Evolutionary conservation across 2,888 invertebrate species (phyloP).

Genomic region (Operophtera brumata): DNA sequence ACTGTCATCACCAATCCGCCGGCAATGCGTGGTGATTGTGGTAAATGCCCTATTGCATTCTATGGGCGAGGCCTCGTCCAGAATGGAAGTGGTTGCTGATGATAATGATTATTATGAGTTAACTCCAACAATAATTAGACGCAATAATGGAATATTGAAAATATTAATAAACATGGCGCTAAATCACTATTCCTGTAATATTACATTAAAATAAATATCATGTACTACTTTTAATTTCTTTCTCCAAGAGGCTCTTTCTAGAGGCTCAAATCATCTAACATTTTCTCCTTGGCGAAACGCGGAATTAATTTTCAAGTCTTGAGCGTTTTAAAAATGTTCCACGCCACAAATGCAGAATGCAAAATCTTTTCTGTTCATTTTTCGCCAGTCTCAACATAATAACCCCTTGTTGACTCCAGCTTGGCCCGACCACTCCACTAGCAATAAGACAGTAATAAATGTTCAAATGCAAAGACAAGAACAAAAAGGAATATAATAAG

Average conservation of each 20-base stretch:
- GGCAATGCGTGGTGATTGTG: no score
- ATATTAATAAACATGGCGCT: no score
- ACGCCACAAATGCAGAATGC: slow-evolving; percentile 57
- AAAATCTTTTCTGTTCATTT: slow-evolving; percentile 71
- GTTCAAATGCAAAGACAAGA: slow-evolving; percentile 72
- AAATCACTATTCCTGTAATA: not conserved
- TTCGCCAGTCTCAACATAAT: slow-evolving; percentile 76
- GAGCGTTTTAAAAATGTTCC: slow-evolving; percentile 43
- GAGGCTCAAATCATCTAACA: slow-evolving; percentile 20
- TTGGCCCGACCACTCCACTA: slow-evolving; percentile 70
- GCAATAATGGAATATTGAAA: no score
- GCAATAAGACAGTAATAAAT: slow-evolving; percentile 80
- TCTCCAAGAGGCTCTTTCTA: not conserved
- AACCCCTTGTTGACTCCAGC: slow-evolving; percentile 73
- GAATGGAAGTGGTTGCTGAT: no score
- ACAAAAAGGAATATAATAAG: slow-evolving; percentile 73
- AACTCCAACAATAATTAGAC: no score
- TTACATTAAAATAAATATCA: not conserved
- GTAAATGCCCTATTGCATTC: no score
- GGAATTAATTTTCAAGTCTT: slow-evolving; percentile 42
- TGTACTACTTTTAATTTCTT: not conserved
- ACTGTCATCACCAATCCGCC: no score
- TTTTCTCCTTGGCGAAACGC: slow-evolving; percentile 21
- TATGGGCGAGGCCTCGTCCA: no score
- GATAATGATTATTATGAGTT: no score